Percentiles rank a stretch among this genome's conserved stretches.
Evolutionary conservation across 2,113 vertebrate genomes (phyloP).

Genomic region (Girardinichthys multiradiatus): DNA sequence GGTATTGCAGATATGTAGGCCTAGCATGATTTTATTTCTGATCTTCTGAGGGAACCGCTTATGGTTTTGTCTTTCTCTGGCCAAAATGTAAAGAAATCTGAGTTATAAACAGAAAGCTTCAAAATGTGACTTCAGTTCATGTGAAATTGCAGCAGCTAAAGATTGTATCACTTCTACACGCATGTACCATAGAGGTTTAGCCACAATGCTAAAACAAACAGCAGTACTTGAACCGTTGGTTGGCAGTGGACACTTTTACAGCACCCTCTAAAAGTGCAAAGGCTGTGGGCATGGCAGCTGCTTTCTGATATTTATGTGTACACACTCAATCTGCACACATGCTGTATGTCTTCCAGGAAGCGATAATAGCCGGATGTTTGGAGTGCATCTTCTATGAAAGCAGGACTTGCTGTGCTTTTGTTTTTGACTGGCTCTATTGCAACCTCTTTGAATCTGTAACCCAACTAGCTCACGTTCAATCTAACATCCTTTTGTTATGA

Average conservation of each 20-base stretch:
- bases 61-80: constrained; percentile 1
- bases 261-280: constrained; percentile 28
- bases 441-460: too few species aligned
- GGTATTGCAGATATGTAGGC: neutral
- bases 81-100: neutral
- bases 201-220: constrained; percentile 23
- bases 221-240: neutral
- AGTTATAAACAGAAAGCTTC: constrained; percentile 1
- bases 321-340: constrained; percentile 20
- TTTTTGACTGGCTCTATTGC: too few species aligned
- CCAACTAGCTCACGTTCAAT: too few species aligned
- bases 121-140: constrained; percentile 25
- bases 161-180: constrained; percentile 14
- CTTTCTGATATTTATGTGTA: constrained; percentile 16
- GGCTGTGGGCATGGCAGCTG: constrained; percentile 49
- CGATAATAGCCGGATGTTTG: constrained; percentile 43
- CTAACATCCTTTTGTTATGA: too few species aligned
- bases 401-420: constrained; percentile 5
- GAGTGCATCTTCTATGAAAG: constrained; percentile 10
- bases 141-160: neutral
- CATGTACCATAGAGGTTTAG: neutral
- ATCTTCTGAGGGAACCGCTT: neutral
- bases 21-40: neutral
- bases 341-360: neutral
- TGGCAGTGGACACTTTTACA: constrained; percentile 24